Evolutionary conservation across 2,888 invertebrate species (phyloP).

Genomic region (Melinaea marsaeus): DNA sequence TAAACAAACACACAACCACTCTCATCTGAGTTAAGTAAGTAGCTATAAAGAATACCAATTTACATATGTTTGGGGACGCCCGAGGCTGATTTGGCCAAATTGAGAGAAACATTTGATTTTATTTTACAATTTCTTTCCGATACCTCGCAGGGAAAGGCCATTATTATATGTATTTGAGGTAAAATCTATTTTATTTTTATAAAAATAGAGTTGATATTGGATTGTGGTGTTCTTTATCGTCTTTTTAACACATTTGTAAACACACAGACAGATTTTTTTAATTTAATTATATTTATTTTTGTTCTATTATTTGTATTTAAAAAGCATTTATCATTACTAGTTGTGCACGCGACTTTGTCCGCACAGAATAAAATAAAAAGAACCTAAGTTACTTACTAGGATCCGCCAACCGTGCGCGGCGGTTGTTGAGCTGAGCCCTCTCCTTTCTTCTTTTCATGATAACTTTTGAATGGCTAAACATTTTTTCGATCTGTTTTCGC

Average conservation of each 20-base stretch:
- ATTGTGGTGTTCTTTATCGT: slow-evolving; percentile 33
- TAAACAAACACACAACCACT: slow-evolving; percentile 41
- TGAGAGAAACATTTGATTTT: slow-evolving; percentile 71
- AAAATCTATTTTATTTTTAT: background rate
- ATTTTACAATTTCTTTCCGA: slow-evolving; percentile 71
- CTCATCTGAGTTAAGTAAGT: slow-evolving; percentile 53
- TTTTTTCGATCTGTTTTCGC: no score
- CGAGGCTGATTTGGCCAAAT: slow-evolving; percentile 47
- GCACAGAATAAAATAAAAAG: no score
- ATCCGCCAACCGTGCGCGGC: no score
- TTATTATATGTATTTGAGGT: slow-evolving; percentile 3
- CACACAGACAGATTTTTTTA: slow-evolving; percentile 34
- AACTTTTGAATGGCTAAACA: no score
- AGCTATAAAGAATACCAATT: slow-evolving; percentile 43
- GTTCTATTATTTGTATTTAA: no score
- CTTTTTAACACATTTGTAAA: slow-evolving; percentile 34
- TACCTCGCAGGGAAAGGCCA: slow-evolving; percentile 37
- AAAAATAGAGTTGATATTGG: slow-evolving; percentile 3
- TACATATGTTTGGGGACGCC: slow-evolving; percentile 43
- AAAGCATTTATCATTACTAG: no score
- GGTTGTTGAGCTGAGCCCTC: no score
- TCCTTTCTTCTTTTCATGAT: no score
- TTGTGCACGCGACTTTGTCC: no score
- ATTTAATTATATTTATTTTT: no score
- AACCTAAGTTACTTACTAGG: no score